phyloP scores from a whole-genome alignment of 2,113 vertebrate genomes.

The Aythya baeri region DNA sequence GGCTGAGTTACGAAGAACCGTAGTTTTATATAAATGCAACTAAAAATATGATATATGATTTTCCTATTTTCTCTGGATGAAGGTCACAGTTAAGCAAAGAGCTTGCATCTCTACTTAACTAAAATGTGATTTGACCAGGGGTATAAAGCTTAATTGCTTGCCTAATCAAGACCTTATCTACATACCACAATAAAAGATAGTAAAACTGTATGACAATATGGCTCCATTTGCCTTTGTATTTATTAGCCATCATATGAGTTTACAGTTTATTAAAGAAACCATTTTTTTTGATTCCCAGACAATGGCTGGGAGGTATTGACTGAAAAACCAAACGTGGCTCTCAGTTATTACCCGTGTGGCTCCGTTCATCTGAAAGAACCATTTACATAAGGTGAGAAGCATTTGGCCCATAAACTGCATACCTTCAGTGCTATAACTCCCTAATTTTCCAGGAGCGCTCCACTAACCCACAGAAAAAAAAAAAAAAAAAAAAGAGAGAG shows the following conservation, averaged over 20 bases:
- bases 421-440: background rate
- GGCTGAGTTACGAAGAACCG: background rate
- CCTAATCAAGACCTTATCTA: background rate
- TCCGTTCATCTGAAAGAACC: background rate
- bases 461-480: background rate
- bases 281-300: background rate
- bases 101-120: background rate
- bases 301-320: background rate
- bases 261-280: background rate
- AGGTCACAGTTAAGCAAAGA: background rate
- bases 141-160: background rate
- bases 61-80: background rate
- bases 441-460: background rate
- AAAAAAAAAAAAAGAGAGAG: too few species aligned
- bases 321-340: background rate
- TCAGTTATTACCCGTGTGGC: background rate
- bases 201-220: background rate
- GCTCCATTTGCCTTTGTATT: background rate
- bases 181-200: background rate
- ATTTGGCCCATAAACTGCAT: background rate
- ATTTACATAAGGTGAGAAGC: background rate
- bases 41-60: background rate
- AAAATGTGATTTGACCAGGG: background rate
- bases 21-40: background rate
- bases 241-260: background rate